Percentiles rank a stretch among this genome's conserved stretches.
Evolutionary conservation across 2,113 vertebrate genomes (phyloP).

Genomic region (Telmatochromis sp.): DNA sequence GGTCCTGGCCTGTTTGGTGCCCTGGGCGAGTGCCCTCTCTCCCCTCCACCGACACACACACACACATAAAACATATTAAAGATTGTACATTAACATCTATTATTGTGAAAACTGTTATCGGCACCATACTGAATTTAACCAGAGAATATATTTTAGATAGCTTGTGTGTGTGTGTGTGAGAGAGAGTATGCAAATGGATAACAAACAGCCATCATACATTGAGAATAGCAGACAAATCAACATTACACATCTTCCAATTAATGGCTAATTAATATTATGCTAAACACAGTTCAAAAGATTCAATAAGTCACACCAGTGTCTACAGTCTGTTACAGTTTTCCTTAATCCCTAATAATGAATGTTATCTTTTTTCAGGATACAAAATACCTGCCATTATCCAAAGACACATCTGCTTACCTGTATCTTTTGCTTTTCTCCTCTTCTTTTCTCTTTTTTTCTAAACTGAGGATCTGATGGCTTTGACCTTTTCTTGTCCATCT

Average conservation of each 20-base stretch:
- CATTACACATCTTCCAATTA: neutral
- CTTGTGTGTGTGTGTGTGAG: neutral
- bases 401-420: neutral
- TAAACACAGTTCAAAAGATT: neutral
- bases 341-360: neutral
- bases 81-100: neutral
- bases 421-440: neutral
- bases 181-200: neutral
- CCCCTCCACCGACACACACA: neutral
- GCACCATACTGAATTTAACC: neutral
- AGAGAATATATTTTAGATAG: neutral
- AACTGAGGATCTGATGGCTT: neutral
- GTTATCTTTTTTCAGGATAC: neutral
- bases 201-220: neutral
- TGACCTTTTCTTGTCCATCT: neutral
- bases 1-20: rapidly evolving
- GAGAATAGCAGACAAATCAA: neutral
- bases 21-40: neutral
- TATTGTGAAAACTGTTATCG: neutral
- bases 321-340: neutral
- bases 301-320: neutral
- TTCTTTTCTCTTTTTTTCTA: neutral
- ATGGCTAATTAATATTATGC: neutral
- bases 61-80: neutral
- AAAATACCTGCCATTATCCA: neutral